phyloP scores from a whole-genome alignment of 2,797 vertebrate species.

The Catamblyrhynchus diadema region DNA sequence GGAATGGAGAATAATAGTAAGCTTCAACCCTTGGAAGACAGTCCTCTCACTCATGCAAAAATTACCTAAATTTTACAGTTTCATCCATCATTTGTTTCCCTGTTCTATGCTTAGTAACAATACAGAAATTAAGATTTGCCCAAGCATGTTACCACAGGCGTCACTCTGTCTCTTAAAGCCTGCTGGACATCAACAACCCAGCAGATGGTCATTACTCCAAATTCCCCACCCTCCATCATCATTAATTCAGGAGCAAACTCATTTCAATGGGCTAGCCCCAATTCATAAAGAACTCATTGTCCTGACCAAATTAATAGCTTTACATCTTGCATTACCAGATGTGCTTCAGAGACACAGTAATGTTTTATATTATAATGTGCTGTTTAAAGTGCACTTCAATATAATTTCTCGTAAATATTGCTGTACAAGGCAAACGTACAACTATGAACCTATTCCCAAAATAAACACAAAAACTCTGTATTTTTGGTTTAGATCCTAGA shows the following conservation, averaged over 20 bases:
- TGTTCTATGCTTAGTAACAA: neutral
- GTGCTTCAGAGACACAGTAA: neutral
- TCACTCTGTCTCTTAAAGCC: neutral
- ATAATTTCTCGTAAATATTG: slow-evolving; percentile 4
- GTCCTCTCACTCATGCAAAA: neutral
- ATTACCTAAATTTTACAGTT: neutral
- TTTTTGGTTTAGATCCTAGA: neutral
- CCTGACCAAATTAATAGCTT: slow-evolving; percentile 32
- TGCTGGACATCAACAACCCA: neutral
- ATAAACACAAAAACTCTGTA: neutral
- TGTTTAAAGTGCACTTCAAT: neutral
- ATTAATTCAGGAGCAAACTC: slow-evolving; percentile 53
- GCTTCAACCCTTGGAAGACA: neutral
- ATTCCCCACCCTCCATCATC: neutral
- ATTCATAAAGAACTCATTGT: slow-evolving; percentile 56
- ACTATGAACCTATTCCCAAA: neutral
- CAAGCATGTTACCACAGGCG: neutral
- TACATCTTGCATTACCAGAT: slow-evolving; percentile 20
- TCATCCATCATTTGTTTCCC: neutral
- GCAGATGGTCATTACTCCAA: slow-evolving; percentile 39
- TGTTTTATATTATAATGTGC: neutral
- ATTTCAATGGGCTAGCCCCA: neutral
- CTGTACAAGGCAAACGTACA: neutral
- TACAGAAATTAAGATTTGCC: neutral
- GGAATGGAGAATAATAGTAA: neutral